phyloP scores from a whole-genome alignment of 2,113 vertebrate species.

The Notarius quadriscutis region DNA sequence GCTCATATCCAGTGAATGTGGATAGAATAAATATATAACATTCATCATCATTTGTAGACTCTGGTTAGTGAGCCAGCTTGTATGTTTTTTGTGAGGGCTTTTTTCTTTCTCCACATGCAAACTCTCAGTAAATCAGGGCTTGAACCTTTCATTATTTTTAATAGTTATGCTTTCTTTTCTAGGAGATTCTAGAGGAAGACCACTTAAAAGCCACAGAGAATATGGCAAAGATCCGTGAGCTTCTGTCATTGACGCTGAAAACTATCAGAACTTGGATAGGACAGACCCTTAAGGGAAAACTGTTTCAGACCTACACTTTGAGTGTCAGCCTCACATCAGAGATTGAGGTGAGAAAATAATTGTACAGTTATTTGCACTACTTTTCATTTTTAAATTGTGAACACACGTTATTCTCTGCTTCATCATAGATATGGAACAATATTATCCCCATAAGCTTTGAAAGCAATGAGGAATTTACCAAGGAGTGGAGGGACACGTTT shows the following conservation, averaged over 20 bases:
- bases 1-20: no score
- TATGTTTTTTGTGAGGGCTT: background rate
- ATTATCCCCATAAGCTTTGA: constrained; percentile 78
- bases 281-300: constrained; percentile 37
- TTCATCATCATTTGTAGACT: background rate
- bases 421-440: constrained; percentile 76
- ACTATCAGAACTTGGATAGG: constrained; percentile 65
- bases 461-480: constrained; percentile 57
- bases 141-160: background rate
- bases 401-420: background rate
- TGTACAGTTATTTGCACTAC: background rate
- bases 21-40: no score
- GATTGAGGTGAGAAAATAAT: constrained; percentile 63
- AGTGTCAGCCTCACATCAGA: constrained; percentile 38
- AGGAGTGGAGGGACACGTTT: constrained; percentile 74
- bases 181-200: background rate
- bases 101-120: no score
- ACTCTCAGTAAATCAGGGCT: background rate
- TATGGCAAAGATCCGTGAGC: background rate
- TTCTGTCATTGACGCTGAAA: constrained; percentile 35
- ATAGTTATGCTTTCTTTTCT: background rate
- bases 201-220: constrained; percentile 8
- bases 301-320: background rate
- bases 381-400: background rate
- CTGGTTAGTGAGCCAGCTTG: background rate